Conservation (phyloP, 2,888 invertebrate species). For the Athripsodes cinereus region DNA sequence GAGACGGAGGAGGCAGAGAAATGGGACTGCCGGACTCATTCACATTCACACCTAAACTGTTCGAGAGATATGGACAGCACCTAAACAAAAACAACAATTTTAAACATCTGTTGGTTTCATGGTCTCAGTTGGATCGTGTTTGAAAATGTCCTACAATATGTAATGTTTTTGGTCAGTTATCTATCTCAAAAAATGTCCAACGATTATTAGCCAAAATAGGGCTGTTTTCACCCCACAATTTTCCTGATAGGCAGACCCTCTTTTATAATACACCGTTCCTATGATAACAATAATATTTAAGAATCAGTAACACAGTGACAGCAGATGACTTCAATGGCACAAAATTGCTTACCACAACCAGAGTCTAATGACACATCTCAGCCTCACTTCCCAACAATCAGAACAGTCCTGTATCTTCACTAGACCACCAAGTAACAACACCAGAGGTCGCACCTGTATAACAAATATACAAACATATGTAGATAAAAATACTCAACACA, state of each 20-base stretch:
- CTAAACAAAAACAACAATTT: slow-evolving; percentile 30
- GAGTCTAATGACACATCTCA: slow-evolving; percentile 81
- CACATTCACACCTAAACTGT: slow-evolving; percentile 37
- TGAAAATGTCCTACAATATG: too few relatives aligned
- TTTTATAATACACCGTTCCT: too few relatives aligned
- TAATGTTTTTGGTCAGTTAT: too few relatives aligned
- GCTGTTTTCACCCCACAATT: background rate
- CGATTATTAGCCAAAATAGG: too few relatives aligned
- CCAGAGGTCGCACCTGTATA: slow-evolving; percentile 74
- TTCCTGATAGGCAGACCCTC: background rate
- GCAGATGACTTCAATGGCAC: background rate
- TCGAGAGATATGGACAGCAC: slow-evolving; percentile 48
- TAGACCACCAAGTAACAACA: slow-evolving; percentile 78
- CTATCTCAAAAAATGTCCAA: too few relatives aligned
- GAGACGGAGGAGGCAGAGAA: slow-evolving; percentile 84
- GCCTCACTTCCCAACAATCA: slow-evolving; percentile 89
- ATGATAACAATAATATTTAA: background rate
- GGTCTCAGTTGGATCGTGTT: too few relatives aligned
- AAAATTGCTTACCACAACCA: slow-evolving; percentile 56
- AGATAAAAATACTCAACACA: background rate
- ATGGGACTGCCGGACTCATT: slow-evolving; percentile 58
- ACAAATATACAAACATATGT: background rate
- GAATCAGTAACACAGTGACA: background rate
- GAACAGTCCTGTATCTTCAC: slow-evolving; percentile 81
- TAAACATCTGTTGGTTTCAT: too few relatives aligned